These are phyloP conservation scores for Mesaphorura yosii DNA, from an alignment of 1,140 invertebrate species.

Conservation along the genomic window DNA sequence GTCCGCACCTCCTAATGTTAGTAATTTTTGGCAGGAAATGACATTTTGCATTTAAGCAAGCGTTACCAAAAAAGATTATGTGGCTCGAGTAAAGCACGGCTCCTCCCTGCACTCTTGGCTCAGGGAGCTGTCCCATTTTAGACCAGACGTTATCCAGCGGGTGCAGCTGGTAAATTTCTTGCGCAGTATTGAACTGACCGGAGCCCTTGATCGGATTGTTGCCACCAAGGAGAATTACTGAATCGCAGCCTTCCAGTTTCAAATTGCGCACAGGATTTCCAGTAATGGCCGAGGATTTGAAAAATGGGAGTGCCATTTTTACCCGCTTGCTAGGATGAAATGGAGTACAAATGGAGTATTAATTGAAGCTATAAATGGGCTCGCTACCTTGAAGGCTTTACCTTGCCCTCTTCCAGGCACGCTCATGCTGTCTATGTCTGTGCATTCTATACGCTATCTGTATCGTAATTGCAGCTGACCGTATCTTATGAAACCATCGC, in stretches of 20 bases:
- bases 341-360: no score
- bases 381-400: no score
- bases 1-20: background rate
- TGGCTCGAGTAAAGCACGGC: background rate
- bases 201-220: background rate
- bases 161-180: background rate
- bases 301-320: background rate
- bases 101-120: background rate
- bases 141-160: background rate
- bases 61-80: background rate
- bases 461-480: background rate
- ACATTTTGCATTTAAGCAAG: background rate
- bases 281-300: no score
- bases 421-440: background rate
- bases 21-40: background rate
- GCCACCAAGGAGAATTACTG: slow-evolving; percentile 1
- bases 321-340: no score
- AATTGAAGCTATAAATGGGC: no score
- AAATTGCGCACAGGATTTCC: no score
- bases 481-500: background rate
- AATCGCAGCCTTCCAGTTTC: background rate
- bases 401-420: no score
- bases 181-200: background rate
- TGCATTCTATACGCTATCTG: background rate
- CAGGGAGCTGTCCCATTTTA: background rate